Evolutionary conservation across 2,113 vertebrate species (phyloP).

Genomic region (Galemys pyrenaicus): DNA sequence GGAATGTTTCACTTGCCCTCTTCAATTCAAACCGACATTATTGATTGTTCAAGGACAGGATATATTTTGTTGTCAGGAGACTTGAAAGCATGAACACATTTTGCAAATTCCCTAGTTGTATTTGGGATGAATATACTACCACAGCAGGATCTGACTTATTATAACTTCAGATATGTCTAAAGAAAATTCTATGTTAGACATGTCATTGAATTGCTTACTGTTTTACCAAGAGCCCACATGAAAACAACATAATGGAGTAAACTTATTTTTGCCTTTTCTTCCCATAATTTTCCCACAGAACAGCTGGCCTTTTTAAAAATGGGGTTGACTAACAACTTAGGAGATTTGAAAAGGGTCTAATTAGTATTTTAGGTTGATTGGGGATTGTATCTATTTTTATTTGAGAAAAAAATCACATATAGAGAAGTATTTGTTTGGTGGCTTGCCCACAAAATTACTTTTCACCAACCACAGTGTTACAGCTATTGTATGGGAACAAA

Average conservation of each 20-base stretch:
- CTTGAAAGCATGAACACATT: conserved; percentile 60
- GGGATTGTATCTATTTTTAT: conserved; percentile 59
- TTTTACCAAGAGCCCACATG: not conserved
- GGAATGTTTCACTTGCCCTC: not conserved
- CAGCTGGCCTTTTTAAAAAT: conserved; percentile 70
- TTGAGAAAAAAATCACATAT: conserved; percentile 5
- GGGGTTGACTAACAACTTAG: conserved; percentile 58
- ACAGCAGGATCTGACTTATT: conserved; percentile 62
- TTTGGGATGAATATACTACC: conserved; percentile 60
- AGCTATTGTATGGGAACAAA: not conserved
- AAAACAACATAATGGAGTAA: conserved; percentile 46
- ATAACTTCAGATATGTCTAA: conserved; percentile 58
- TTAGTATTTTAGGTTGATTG: conserved; percentile 60
- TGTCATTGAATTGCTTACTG: conserved; percentile 34
- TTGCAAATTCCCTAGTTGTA: conserved; percentile 55
- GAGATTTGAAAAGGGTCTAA: conserved; percentile 62
- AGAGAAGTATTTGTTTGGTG: conserved; percentile 44
- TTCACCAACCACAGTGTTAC: not conserved
- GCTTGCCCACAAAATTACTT: conserved; percentile 41
- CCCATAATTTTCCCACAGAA: conserved; percentile 54
- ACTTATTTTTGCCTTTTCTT: conserved; percentile 67
- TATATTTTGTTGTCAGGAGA: conserved; percentile 25
- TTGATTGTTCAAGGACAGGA: not conserved
- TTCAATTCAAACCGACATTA: not conserved
- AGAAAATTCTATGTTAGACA: conserved; percentile 72